Percentiles rank a stretch among this genome's conserved stretches.
Evolutionary conservation across 1,140 invertebrate genomes (phyloP).

Genomic region (Drosophila parvula): DNA sequence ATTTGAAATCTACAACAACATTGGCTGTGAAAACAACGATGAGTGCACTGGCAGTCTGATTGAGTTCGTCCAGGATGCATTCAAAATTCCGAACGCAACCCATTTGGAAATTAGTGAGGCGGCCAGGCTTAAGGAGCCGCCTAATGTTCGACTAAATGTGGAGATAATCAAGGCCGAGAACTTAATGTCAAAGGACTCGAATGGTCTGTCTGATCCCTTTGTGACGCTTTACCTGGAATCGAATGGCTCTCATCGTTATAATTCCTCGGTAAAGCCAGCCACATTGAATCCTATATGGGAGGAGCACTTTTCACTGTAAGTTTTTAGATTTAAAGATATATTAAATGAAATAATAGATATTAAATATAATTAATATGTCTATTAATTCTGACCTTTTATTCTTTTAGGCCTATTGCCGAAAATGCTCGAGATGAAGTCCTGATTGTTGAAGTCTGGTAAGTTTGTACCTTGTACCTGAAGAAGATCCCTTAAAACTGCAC

Average conservation of each 20-base stretch:
- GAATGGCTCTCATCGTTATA: constrained; percentile 90
- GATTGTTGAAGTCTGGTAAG: constrained; percentile 46
- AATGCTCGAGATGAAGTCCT: constrained; percentile 44
- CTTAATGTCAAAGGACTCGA: constrained; percentile 96
- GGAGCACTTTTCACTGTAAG: constrained; percentile 98
- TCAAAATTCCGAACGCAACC: constrained; percentile 91
- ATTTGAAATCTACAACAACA: constrained; percentile 96
- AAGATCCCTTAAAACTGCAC: neutral
- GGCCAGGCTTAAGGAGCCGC: constrained; percentile 92
- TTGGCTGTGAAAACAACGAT: constrained; percentile 90
- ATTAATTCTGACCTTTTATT: neutral
- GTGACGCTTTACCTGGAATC: constrained; percentile 93
- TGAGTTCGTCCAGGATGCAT: constrained; percentile 94
- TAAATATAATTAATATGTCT: neutral
- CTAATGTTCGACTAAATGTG: constrained; percentile 95
- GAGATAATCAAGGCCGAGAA: constrained; percentile 97
- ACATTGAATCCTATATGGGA: constrained; percentile 97
- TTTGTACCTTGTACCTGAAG: neutral
- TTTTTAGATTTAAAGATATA: constrained; percentile 58
- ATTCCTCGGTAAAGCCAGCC: constrained; percentile 94
- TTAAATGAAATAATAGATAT: neutral
- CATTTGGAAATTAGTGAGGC: constrained; percentile 89
- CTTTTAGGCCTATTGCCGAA: constrained; percentile 22
- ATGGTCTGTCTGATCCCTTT: constrained; percentile 98
- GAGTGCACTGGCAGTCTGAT: constrained; percentile 89